Conservation (phyloP, 1,140 invertebrate genomes). For the Penaeus indicus region DNA sequence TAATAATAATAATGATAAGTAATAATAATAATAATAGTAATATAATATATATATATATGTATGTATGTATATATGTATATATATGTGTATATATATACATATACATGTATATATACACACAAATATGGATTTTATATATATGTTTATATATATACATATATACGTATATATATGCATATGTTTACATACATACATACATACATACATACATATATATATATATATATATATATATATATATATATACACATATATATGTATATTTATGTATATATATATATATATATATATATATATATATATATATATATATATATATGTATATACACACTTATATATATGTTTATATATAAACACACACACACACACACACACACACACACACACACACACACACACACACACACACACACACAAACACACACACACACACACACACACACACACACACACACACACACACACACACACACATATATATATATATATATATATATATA, state of each 20-base stretch:
- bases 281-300: conserved; percentile 43
- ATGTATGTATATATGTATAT: conserved; percentile 27
- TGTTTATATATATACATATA: conserved; percentile 37
- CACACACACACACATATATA: conserved; percentile 1
- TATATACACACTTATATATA: conserved; percentile 38
- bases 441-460: conserved; percentile 20
- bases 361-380: conserved; percentile 1
- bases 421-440: conserved; percentile 18
- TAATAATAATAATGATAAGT: too few species aligned
- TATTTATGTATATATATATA: conserved; percentile 31
- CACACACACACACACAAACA: conserved; percentile 1
- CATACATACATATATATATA: not conserved
- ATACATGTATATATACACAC: not conserved
- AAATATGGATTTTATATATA: not conserved
- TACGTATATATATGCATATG: not conserved
- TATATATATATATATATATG: conserved; percentile 30
- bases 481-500: too few species aligned
- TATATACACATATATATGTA: not conserved
- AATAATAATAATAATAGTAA: too few species aligned
- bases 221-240: not conserved
- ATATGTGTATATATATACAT: not conserved
- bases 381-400: conserved; percentile 21
- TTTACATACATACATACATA: too few species aligned
- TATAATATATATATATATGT: not conserved
- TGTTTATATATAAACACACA: not conserved